Evolutionary conservation across 2,888 invertebrate species (phyloP).

Genomic region (Philhelius pedissequus): DNA sequence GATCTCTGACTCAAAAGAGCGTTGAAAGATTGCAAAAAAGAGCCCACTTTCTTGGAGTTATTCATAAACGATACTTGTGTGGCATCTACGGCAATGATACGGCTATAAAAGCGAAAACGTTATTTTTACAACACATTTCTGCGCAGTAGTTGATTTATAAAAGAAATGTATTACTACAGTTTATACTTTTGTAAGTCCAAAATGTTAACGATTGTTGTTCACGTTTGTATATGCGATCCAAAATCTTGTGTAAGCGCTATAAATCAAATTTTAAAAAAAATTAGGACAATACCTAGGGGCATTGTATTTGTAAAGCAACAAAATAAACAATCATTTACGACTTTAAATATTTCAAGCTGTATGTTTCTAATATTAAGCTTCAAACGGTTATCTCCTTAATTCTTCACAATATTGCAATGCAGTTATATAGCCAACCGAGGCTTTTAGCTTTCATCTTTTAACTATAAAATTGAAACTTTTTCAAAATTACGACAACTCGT

Average conservation of each 20-base stretch:
- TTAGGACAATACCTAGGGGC: constrained; percentile 1
- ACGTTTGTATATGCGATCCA: neutral
- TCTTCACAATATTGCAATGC: neutral
- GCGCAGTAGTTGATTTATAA: neutral
- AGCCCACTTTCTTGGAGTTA: neutral
- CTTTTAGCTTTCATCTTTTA: neutral
- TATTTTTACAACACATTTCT: constrained; percentile 29
- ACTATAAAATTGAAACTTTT: constrained; percentile 39
- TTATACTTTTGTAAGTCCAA: neutral
- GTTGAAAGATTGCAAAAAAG: neutral
- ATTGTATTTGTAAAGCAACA: neutral
- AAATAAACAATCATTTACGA: neutral
- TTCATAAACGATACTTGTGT: neutral
- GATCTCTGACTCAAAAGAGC: neutral
- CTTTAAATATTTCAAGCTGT: neutral
- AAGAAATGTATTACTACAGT: neutral
- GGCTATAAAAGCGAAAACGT: constrained; percentile 35
- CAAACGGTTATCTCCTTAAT: neutral
- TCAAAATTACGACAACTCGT: constrained; percentile 33
- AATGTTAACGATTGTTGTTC: neutral
- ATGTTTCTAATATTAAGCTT: neutral
- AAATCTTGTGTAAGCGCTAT: neutral
- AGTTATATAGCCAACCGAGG: neutral
- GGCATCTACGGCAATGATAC: neutral
- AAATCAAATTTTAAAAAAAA: neutral